These are phyloP conservation scores for Aphelinus certus DNA, from an alignment of 1,140 invertebrate species.

Conservation along the genomic window DNA sequence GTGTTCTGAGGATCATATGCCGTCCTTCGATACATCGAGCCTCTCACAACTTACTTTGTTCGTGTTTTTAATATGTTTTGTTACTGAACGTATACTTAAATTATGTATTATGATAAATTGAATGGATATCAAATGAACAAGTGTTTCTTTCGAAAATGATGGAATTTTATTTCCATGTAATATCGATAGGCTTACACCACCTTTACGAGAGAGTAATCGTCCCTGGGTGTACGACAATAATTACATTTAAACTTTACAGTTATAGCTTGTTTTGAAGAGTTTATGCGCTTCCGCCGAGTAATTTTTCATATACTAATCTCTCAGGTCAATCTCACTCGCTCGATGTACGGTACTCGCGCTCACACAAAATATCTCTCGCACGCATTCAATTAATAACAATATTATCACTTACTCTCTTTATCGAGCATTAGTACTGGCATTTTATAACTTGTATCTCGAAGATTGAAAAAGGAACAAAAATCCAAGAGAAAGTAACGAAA, in stretches of 20 bases:
- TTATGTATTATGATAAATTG: too few species aligned
- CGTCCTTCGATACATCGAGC: too few species aligned
- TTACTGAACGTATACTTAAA: too few species aligned
- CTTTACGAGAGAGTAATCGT: background rate
- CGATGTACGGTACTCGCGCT: background rate
- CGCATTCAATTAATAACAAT: slow-evolving; percentile 4
- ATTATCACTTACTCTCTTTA: slow-evolving; percentile 18
- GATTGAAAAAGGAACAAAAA: slow-evolving; percentile 3
- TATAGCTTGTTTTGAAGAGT: slow-evolving; percentile 13
- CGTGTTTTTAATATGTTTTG: too few species aligned
- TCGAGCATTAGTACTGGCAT: slow-evolving; percentile 16
- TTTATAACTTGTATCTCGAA: background rate
- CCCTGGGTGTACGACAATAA: slow-evolving; percentile 24
- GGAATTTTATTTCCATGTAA: slow-evolving; percentile 55
- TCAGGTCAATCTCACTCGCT: background rate
- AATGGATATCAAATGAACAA: too few species aligned
- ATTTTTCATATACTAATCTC: background rate
- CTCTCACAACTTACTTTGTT: too few species aligned
- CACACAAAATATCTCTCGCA: background rate
- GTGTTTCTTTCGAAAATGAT: slow-evolving; percentile 50
- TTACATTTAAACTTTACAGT: slow-evolving; percentile 34
- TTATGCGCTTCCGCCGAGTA: background rate
- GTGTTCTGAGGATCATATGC: slow-evolving; percentile 57
- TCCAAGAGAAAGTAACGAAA: background rate
- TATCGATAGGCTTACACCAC: slow-evolving; percentile 45